phyloP scores from a whole-genome alignment of 1,140 invertebrate genomes.

The Oedothorax gibbosus region DNA sequence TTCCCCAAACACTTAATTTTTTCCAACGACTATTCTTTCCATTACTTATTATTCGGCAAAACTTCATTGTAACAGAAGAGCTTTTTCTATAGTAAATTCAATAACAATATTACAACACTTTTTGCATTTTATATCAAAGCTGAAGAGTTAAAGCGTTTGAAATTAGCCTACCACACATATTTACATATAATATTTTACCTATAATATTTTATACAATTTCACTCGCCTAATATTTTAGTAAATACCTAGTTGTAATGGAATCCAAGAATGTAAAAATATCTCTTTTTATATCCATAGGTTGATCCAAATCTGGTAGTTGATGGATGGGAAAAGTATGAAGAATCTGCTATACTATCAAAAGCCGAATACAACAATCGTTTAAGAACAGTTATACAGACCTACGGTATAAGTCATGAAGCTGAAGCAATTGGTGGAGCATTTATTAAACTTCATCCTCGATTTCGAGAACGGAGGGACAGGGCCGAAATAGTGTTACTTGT shows the following conservation, averaged over 20 bases:
- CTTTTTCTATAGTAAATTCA: too few relatives aligned
- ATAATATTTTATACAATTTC: too few relatives aligned
- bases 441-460: slow-evolving; percentile 13
- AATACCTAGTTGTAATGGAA: not conserved
- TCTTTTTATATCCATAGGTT: slow-evolving; percentile 3
- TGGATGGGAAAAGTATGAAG: slow-evolving; percentile 59
- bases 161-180: too few relatives aligned
- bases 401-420: slow-evolving; percentile 35
- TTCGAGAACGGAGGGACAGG: slow-evolving; percentile 11
- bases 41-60: too few relatives aligned
- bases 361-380: slow-evolving; percentile 34
- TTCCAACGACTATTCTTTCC: too few relatives aligned
- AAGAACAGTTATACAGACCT: slow-evolving; percentile 29
- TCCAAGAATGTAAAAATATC: not conserved
- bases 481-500: slow-evolving; percentile 5
- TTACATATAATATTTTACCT: too few relatives aligned
- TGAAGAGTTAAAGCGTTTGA: too few relatives aligned
- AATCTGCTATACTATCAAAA: slow-evolving; percentile 24
- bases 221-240: too few relatives aligned
- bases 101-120: too few relatives aligned
- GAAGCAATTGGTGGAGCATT: slow-evolving; percentile 40
- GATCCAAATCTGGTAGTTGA: slow-evolving; percentile 33
- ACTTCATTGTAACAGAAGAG: too few relatives aligned
- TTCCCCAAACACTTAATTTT: too few relatives aligned
- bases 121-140: too few relatives aligned